These are phyloP conservation scores for Sylvietta virens DNA, from an alignment of 2,113 vertebrate genomes.

Conservation along the genomic window DNA sequence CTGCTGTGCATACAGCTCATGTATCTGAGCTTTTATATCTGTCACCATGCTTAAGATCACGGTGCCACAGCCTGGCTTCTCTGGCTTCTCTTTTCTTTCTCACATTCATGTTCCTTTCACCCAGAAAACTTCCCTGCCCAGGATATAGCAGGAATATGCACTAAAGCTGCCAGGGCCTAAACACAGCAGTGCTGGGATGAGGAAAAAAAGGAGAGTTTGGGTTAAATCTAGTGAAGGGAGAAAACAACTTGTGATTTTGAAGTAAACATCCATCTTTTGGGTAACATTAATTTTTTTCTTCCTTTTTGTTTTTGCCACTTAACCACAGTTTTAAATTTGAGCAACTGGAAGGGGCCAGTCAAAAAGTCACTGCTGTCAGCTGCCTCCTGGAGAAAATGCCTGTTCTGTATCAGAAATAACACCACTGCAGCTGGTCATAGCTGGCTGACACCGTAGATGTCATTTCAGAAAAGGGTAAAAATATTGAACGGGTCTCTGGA, in stretches of 20 bases:
- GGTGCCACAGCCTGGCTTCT: neutral
- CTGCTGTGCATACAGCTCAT: rapidly evolving
- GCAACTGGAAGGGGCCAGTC: neutral
- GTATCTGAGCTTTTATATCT: neutral
- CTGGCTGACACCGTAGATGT: neutral
- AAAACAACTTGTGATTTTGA: neutral
- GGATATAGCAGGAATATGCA: neutral
- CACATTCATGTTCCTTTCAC: neutral
- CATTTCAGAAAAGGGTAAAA: neutral
- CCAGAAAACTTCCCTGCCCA: neutral
- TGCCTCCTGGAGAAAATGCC: neutral
- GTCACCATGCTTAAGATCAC: neutral
- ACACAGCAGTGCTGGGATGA: neutral
- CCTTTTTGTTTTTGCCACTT: neutral
- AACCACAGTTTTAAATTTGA: neutral
- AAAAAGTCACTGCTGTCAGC: conserved; percentile 16
- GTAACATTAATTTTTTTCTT: neutral
- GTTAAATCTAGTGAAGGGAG: neutral
- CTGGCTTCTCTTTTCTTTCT: neutral
- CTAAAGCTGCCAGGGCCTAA: neutral
- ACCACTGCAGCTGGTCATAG: neutral
- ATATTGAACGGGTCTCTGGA: neutral
- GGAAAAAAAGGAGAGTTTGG: neutral
- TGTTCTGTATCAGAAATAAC: neutral
- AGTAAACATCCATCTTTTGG: neutral